Percentiles rank a stretch among this genome's conserved stretches.
Conservation (phyloP, 2,888 invertebrate genomes). For the Ecdyonurus torrentis region DNA sequence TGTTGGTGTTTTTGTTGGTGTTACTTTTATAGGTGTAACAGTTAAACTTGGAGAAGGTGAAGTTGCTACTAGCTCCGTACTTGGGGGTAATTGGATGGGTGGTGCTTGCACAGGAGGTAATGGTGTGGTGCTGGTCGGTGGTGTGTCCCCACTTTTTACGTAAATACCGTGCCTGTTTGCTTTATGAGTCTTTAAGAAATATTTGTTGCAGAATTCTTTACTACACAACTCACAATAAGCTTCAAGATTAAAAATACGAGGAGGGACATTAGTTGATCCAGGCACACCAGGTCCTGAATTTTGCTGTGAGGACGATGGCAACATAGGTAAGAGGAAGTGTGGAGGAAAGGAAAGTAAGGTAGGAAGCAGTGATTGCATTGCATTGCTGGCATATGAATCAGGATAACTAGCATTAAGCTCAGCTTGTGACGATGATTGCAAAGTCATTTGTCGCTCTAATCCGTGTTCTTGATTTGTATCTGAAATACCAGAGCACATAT, state of each 20-base stretch:
- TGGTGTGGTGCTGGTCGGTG: slow-evolving; percentile 7
- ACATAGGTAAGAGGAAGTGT: slow-evolving; percentile 17
- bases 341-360: slow-evolving; percentile 24
- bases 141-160: slow-evolving; percentile 29
- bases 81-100: slow-evolving; percentile 8
- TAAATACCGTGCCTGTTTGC: slow-evolving; percentile 95
- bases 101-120: neutral
- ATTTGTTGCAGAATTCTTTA: slow-evolving; percentile 97
- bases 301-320: slow-evolving; percentile 10
- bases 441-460: neutral
- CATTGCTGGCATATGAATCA: slow-evolving; percentile 19
- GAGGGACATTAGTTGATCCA: slow-evolving; percentile 12
- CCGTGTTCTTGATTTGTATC: neutral
- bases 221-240: slow-evolving; percentile 96
- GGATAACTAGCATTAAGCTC: slow-evolving; percentile 20
- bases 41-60: slow-evolving; percentile 10
- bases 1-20: slow-evolving; percentile 22
- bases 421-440: slow-evolving; percentile 12
- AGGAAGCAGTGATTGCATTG: slow-evolving; percentile 22
- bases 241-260: slow-evolving; percentile 84
- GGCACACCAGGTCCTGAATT: slow-evolving; percentile 8
- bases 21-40: slow-evolving; percentile 7
- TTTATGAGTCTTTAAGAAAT: slow-evolving; percentile 94
- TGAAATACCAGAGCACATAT: neutral
- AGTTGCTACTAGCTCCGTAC: slow-evolving; percentile 9